Percentiles rank a stretch among this genome's conserved stretches.
Evolutionary conservation across 2,113 vertebrate genomes (phyloP).

Genomic region (Caretta caretta): DNA sequence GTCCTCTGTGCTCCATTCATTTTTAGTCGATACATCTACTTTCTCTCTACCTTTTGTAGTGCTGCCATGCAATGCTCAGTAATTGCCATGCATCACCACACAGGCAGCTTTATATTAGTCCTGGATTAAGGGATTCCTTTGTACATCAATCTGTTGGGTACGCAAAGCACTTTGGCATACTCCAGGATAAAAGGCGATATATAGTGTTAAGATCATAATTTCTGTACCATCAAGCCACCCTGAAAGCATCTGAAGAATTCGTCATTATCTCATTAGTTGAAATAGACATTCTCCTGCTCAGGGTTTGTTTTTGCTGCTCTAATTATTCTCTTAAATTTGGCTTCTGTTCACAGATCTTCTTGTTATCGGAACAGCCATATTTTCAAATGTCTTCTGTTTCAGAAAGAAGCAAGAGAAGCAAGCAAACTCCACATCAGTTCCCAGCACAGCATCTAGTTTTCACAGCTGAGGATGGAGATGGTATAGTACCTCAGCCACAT

Average conservation of each 20-base stretch:
- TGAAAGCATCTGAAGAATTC: conserved; percentile 28
- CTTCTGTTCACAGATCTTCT: neutral
- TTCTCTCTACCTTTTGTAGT: neutral
- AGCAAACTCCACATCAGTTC: neutral
- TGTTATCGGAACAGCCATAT: accelerated
- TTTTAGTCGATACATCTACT: conserved; percentile 18
- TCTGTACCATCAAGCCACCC: neutral
- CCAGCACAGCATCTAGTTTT: neutral
- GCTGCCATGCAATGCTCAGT: neutral
- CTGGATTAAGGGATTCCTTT: neutral
- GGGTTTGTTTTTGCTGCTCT: conserved; percentile 11
- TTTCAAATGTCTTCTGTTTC: neutral
- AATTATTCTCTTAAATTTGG: conserved; percentile 15
- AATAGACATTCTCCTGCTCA: neutral
- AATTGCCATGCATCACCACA: conserved; percentile 1
- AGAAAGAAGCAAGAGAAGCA: neutral
- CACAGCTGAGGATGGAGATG: neutral
- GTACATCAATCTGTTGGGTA: neutral
- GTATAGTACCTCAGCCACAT: neutral
- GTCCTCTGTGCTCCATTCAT: neutral
- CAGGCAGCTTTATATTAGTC: neutral
- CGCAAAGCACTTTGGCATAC: conserved; percentile 20
- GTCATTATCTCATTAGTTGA: neutral
- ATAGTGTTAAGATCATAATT: neutral
- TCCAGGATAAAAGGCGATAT: neutral